phyloP scores from a whole-genome alignment of 1,140 invertebrate species.

The Oppia nitens region DNA sequence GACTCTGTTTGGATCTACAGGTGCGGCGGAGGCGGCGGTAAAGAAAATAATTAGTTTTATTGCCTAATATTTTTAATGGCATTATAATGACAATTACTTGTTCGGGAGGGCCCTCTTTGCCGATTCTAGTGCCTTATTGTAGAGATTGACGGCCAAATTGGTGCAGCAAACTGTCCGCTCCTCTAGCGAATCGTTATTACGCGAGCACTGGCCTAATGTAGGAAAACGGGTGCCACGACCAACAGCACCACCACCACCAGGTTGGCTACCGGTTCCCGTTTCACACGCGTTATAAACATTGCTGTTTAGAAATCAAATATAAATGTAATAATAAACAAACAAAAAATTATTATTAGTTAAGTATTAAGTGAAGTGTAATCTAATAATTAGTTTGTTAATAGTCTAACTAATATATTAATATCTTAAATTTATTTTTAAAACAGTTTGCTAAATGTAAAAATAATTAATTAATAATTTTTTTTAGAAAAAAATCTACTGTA shows the following conservation, averaged over 20 bases:
- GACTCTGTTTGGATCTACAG: not conserved
- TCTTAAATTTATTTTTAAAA: too few relatives aligned
- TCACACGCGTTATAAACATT: not conserved
- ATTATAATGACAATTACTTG: not conserved
- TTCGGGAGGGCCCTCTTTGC: constrained; percentile 8
- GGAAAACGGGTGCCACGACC: not conserved
- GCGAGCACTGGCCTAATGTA: not conserved
- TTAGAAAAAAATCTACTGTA: too few relatives aligned
- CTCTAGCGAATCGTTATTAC: not conserved
- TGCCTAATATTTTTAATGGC: too few relatives aligned
- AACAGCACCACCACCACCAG: not conserved
- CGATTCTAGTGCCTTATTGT: constrained; percentile 11
- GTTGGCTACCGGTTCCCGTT: not conserved
- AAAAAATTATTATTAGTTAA: not conserved
- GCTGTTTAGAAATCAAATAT: not conserved
- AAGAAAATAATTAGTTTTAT: too few relatives aligned
- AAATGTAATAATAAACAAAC: not conserved
- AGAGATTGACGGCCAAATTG: constrained; percentile 6
- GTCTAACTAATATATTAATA: not conserved
- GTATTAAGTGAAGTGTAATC: not conserved
- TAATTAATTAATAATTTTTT: too few relatives aligned
- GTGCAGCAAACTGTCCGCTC: not conserved
- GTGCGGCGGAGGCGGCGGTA: too few relatives aligned
- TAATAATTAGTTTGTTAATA: not conserved
- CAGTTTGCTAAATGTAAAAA: too few relatives aligned